A percentile compares a stretch with the other conserved stretches of the same genome.
phyloP scores from a whole-genome alignment of 2,888 invertebrate genomes.

The Athetis lepigone region DNA sequence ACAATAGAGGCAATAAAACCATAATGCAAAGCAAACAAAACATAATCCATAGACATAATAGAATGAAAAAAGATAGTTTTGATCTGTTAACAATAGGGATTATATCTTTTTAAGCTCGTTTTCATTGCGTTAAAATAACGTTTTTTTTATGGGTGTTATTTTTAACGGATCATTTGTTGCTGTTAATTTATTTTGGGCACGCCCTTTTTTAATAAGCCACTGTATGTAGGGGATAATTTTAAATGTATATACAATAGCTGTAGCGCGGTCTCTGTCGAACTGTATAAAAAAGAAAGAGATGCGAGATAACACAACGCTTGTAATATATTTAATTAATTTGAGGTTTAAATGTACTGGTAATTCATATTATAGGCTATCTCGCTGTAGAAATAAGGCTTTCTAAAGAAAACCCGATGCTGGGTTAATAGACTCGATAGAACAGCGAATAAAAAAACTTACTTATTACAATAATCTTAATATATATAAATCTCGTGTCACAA shows the following conservation, averaged over 20 bases:
- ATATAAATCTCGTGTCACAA: too few relatives aligned
- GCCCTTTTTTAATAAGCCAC: slow-evolving; percentile 38
- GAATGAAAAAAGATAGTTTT: slow-evolving; percentile 67
- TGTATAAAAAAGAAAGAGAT: too few relatives aligned
- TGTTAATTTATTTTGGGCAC: slow-evolving; percentile 42
- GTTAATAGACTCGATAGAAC: too few relatives aligned
- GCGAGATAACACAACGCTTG: too few relatives aligned
- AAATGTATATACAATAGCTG: not conserved
- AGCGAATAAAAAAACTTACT: too few relatives aligned
- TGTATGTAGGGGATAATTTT: slow-evolving; percentile 29
- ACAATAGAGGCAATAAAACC: slow-evolving; percentile 57
- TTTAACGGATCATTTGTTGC: slow-evolving; percentile 41
- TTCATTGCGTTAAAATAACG: slow-evolving; percentile 55
- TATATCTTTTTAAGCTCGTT: slow-evolving; percentile 53
- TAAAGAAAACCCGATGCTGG: too few relatives aligned
- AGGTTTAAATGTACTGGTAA: too few relatives aligned
- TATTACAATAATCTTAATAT: too few relatives aligned
- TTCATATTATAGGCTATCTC: too few relatives aligned
- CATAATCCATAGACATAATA: slow-evolving; percentile 68
- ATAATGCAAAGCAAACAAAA: slow-evolving; percentile 62
- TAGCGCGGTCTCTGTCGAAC: not conserved
- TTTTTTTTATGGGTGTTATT: slow-evolving; percentile 53
- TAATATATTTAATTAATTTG: too few relatives aligned
- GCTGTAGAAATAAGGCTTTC: too few relatives aligned
- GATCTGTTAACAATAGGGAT: slow-evolving; percentile 63